phyloP scores from a whole-genome alignment of 2,797 vertebrate species.

The Carcharodon carcharias region DNA sequence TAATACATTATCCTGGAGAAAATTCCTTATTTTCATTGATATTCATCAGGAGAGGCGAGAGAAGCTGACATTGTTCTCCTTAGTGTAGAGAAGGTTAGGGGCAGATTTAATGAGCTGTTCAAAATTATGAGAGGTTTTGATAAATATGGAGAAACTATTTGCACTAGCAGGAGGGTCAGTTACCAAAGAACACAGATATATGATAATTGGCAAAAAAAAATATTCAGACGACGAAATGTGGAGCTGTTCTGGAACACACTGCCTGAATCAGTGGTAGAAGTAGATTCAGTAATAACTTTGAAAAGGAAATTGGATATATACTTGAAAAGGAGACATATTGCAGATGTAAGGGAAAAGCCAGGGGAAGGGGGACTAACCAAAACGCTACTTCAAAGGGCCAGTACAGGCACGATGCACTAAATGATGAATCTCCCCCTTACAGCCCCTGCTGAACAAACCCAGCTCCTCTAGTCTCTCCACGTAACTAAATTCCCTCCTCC shows the following conservation, averaged over 20 bases:
- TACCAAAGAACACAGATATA: not conserved
- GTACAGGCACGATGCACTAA: not conserved
- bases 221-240: not conserved
- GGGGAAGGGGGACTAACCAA: not conserved
- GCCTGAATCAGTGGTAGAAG: not conserved
- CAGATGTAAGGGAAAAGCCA: not conserved
- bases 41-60: not conserved
- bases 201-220: not conserved
- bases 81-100: not conserved
- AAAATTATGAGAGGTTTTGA: not conserved
- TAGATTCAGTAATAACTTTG: not conserved
- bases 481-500: not conserved
- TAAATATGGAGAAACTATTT: not conserved
- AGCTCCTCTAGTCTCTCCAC: not conserved
- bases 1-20: not conserved
- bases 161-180: not conserved
- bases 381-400: not conserved
- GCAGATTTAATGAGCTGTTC: not conserved
- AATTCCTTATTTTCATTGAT: not conserved
- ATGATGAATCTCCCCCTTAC: not conserved
- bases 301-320: not conserved
- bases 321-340: not conserved
- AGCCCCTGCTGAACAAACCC: not conserved
- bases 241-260: not conserved
- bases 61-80: not conserved